Conservation (phyloP, 2,113 vertebrate species). For the Sinocyclocheilus rhinocerous region DNA sequence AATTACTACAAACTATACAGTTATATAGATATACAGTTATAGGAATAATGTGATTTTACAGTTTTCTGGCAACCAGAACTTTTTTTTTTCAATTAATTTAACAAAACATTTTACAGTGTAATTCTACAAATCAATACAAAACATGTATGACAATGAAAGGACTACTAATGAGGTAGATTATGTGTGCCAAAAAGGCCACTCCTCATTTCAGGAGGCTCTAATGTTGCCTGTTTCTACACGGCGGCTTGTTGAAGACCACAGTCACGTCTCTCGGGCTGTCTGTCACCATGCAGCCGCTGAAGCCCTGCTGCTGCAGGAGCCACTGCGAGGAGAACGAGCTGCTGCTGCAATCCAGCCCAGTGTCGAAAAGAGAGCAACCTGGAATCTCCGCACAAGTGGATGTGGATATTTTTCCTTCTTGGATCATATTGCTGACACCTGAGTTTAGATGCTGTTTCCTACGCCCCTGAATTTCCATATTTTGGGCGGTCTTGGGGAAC, state of each 20-base stretch:
- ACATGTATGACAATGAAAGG: background rate
- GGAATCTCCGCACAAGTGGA: constrained; percentile 20
- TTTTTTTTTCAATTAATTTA: background rate
- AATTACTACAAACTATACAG: background rate
- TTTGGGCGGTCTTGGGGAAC: constrained; percentile 25
- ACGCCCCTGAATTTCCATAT: constrained; percentile 14
- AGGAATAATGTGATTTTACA: background rate
- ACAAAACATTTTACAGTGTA: background rate
- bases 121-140: background rate
- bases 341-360: constrained; percentile 21
- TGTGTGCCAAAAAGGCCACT: background rate
- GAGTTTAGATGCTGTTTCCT: background rate
- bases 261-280: constrained; percentile 77
- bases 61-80: background rate
- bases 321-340: constrained; percentile 49
- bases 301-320: constrained; percentile 41
- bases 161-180: background rate
- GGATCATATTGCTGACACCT: constrained; percentile 32
- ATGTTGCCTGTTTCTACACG: constrained; percentile 6
- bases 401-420: background rate
- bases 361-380: constrained; percentile 5
- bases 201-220: background rate
- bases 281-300: constrained; percentile 57
- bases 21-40: too few species aligned
- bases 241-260: constrained; percentile 65